Conservation (phyloP, 2,797 vertebrate species). For the Ptychobarbus kaznakovi region DNA sequence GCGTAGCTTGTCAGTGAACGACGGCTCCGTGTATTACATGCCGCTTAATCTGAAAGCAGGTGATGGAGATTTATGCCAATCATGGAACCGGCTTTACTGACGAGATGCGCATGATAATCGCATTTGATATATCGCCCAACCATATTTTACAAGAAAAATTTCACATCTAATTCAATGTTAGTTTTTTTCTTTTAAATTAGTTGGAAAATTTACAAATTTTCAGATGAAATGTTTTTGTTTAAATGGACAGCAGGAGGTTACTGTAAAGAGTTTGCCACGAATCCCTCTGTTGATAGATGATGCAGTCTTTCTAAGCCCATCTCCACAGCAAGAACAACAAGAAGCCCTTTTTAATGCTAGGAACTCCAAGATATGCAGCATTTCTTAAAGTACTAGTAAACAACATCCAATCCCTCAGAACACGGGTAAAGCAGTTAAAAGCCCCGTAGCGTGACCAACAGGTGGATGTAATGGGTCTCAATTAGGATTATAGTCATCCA, state of each 20-base stretch:
- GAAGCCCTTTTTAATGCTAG: conserved; percentile 12
- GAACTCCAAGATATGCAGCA: neutral
- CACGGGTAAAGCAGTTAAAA: neutral
- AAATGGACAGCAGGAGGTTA: conserved; percentile 17
- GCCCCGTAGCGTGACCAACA: conserved; percentile 18
- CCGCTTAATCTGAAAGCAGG: too few relatives aligned
- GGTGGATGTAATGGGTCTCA: conserved; percentile 48
- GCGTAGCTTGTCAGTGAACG: too few relatives aligned
- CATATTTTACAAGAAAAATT: neutral
- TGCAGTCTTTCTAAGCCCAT: neutral
- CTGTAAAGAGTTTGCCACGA: conserved; percentile 26
- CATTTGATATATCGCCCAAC: too few relatives aligned
- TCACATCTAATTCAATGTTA: neutral
- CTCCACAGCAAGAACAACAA: conserved; percentile 24
- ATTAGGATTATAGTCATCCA: conserved; percentile 59
- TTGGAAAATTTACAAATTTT: neutral
- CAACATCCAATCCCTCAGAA: neutral
- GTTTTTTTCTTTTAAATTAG: too few relatives aligned
- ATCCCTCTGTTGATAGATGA: neutral
- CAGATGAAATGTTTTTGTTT: neutral
- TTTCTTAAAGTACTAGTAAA: conserved; percentile 29
- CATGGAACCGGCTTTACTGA: too few relatives aligned
- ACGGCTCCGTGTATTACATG: too few relatives aligned
- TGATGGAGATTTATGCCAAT: too few relatives aligned
- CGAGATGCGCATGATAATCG: too few relatives aligned